phyloP scores from a whole-genome alignment of 2,797 vertebrate species.

The Periparus ater region DNA sequence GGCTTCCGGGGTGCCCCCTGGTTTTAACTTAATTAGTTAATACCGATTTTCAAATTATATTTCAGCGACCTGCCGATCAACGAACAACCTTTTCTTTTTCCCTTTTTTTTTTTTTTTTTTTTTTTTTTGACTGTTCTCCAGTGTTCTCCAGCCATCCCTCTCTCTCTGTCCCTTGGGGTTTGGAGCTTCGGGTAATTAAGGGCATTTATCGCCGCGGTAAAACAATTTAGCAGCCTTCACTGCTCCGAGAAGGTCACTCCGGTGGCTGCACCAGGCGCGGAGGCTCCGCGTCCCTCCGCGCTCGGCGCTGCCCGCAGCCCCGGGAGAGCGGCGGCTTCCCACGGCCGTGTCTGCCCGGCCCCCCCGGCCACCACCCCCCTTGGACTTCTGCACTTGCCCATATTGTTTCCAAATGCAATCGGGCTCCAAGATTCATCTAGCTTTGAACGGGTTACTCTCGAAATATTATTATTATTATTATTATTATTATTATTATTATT shows the following conservation, averaged over 20 bases:
- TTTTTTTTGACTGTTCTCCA: neutral
- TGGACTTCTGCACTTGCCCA: neutral
- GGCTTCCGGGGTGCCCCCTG: neutral
- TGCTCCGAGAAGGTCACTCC: neutral
- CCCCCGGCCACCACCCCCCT: accelerated
- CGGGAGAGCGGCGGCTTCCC: neutral
- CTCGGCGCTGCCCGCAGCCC: neutral
- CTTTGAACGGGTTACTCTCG: accelerated
- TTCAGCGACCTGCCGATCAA: neutral
- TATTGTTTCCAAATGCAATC: neutral
- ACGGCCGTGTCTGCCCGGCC: neutral
- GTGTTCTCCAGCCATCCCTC: neutral
- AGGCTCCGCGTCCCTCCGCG: neutral
- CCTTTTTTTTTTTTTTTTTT: too few species aligned
- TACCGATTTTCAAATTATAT: neutral
- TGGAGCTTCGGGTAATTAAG: neutral
- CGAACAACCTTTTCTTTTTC: neutral
- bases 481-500: neutral
- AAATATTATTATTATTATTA: too few species aligned
- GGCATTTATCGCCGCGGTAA: slow-evolving; percentile 42
- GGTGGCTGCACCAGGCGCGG: neutral
- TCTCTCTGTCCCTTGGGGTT: neutral
- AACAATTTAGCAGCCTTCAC: slow-evolving; percentile 40
- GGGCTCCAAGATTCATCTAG: neutral
- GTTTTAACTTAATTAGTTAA: neutral